phyloP scores from a whole-genome alignment of 2,113 vertebrate species.

The Alligator mississippiensis region DNA sequence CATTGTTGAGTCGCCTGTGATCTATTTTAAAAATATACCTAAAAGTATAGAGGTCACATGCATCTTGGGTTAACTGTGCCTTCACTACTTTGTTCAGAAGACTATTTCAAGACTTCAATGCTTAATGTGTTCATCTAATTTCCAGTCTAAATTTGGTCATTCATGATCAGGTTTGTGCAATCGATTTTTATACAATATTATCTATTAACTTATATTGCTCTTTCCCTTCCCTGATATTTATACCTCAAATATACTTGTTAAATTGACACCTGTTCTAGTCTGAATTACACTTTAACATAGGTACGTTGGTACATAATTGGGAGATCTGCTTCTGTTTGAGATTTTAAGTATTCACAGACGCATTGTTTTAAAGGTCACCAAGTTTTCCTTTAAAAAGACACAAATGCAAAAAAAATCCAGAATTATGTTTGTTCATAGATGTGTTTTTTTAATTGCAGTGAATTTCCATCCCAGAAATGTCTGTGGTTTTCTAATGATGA shows the following conservation, averaged over 20 bases:
- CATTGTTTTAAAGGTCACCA: constrained; percentile 4
- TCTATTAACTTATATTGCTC: not conserved
- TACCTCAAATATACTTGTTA: too few relatives aligned
- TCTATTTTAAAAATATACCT: not conserved
- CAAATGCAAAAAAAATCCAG: not conserved
- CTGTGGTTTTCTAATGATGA: not conserved
- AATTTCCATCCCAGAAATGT: not conserved
- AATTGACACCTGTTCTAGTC: too few relatives aligned
- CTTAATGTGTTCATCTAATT: too few relatives aligned
- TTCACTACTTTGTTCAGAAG: not conserved
- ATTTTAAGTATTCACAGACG: constrained; percentile 43
- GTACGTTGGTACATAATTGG: too few relatives aligned
- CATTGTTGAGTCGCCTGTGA: not conserved
- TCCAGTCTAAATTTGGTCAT: too few relatives aligned
- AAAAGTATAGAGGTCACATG: not conserved
- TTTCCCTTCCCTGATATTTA: too few relatives aligned
- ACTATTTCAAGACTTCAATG: too few relatives aligned
- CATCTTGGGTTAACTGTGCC: not conserved
- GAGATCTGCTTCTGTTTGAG: not conserved
- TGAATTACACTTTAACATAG: too few relatives aligned
- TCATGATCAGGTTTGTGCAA: too few relatives aligned
- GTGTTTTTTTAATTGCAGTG: not conserved
- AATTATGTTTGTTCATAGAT: not conserved
- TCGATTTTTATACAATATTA: too few relatives aligned
- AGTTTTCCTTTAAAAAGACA: not conserved